These are phyloP conservation scores for Chironomus tentans DNA, from an alignment of 2,888 invertebrate species.

Conservation along the genomic window DNA sequence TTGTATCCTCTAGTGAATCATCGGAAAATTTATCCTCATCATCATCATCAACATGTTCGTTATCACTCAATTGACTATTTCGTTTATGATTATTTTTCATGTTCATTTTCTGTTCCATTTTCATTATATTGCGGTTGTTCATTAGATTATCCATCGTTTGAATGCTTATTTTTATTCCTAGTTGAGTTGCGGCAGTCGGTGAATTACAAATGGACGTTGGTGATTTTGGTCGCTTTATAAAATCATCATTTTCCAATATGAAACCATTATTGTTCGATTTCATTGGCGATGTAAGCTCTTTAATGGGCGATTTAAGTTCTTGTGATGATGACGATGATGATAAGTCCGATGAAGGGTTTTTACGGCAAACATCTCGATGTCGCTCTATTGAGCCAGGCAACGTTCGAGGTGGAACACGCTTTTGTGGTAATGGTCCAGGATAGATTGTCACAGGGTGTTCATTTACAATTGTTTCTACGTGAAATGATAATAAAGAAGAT, in stretches of 20 bases:
- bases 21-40: constrained; percentile 66
- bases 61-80: constrained; percentile 27
- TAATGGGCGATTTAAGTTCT: constrained; percentile 15
- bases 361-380: constrained; percentile 69
- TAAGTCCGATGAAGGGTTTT: constrained; percentile 30
- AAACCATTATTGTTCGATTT: background rate
- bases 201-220: background rate
- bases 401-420: constrained; percentile 59
- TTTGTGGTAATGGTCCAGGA: constrained; percentile 44
- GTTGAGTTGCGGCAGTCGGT: constrained; percentile 29
- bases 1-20: constrained; percentile 69
- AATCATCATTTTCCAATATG: constrained; percentile 18
- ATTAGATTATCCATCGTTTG: constrained; percentile 33
- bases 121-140: constrained; percentile 28
- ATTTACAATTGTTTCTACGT: constrained; percentile 43
- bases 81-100: constrained; percentile 25
- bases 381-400: constrained; percentile 63
- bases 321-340: constrained; percentile 17
- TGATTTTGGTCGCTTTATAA: constrained; percentile 26
- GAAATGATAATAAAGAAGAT: no score
- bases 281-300: constrained; percentile 16
- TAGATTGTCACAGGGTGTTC: constrained; percentile 60
- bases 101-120: constrained; percentile 24
- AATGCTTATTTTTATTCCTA: constrained; percentile 37
- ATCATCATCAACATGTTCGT: constrained; percentile 29